Base-by-base conservation (phyloP, 2,797 vertebrate species). In the Sebastes nivosus region DNA sequence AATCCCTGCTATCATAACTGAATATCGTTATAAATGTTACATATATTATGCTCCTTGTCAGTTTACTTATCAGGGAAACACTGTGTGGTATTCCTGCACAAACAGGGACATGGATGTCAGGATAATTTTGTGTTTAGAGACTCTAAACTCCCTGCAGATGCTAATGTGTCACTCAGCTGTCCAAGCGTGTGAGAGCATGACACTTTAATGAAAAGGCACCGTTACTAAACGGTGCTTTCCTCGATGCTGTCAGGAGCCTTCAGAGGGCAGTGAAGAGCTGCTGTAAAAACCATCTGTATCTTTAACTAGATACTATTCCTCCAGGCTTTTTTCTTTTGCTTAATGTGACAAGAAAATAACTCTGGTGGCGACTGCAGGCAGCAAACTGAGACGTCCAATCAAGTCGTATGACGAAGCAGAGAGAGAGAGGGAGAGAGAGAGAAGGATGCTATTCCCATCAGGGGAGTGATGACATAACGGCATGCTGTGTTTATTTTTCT, bases 401-500 rank as follows among this genome's bases (percentile, higher is more conserved):
- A 20, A 42, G 67, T 63, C 71, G 27, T 36, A 5, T 63, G 79
- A 81, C 50, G 16, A 20, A 55, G 5, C 24, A n/a, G 36, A 50
- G 50, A 30, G 57, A 30, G 46, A 30, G 24, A 36, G 27, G 1
- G 34, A 34, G 30, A 32, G 34, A 36, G 36, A 14, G 75, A 75
- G 57, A n/a, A 9, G 59, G 29, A 61, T 32, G 58, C 38, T 75
- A 1, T 75, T 82, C 82, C 85, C 87, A 79, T 66, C 80, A 27
- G 87, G 86, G 80, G 72, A 65, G 76, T 6, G 69, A 80, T 88
- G 84, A 86, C 75, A 80, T 87, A 89, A 89, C 72, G 20, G 34
- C 79, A 18, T 52, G 87, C 79, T 82, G 89, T 72, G 81, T 90
- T 87, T 89, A 64, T 92, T 79, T 87, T 83, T 72, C 68, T 59